phyloP scores from a whole-genome alignment of 2,797 vertebrate species.

The Muscicapa striata region DNA sequence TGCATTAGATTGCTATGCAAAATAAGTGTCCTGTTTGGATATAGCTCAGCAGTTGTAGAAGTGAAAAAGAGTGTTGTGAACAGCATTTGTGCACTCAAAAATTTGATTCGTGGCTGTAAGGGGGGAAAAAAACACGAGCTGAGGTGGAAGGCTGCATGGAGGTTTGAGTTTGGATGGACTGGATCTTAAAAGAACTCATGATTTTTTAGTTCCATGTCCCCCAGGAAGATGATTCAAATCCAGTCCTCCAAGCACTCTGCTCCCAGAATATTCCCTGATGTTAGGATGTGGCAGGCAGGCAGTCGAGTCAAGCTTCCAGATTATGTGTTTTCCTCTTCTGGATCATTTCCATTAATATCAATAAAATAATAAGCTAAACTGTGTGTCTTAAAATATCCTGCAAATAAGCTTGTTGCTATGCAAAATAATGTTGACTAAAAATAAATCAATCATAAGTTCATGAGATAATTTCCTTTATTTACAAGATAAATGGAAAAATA shows the following conservation, averaged over 20 bases:
- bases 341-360: neutral
- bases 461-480: constrained; percentile 28
- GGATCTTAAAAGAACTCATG: neutral
- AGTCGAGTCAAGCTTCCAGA: neutral
- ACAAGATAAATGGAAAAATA: constrained; percentile 5
- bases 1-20: neutral
- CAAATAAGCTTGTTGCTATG: constrained; percentile 39
- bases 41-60: neutral
- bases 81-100: neutral
- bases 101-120: neutral
- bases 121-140: neutral
- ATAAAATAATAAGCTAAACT: constrained; percentile 5
- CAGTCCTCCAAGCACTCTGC: neutral
- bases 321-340: neutral
- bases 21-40: neutral
- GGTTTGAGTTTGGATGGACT: neutral
- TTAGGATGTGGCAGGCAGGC: neutral
- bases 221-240: neutral
- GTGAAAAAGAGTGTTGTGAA: neutral
- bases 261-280: neutral
- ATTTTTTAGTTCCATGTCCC: neutral
- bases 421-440: neutral
- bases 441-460: neutral
- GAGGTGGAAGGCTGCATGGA: neutral
- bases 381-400: neutral